phyloP scores from a whole-genome alignment of 2,888 invertebrate species.

The Meteorus cinctellus region DNA sequence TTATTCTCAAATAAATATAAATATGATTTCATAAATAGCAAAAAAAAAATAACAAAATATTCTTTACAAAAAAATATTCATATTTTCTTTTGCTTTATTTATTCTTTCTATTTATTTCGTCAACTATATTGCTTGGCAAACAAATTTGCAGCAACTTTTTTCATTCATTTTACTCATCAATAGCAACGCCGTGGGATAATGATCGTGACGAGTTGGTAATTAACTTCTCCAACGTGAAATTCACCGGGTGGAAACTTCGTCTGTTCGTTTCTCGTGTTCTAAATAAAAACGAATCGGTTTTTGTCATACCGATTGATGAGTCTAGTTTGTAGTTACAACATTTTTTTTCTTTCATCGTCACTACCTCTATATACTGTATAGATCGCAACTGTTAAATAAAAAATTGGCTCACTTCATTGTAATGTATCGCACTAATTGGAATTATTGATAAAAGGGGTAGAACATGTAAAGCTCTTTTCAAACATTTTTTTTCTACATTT shows the following conservation, averaged over 20 bases:
- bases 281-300: conserved; percentile 7
- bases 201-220: conserved; percentile 12
- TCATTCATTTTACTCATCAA: conserved; percentile 6
- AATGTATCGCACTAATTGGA: not conserved
- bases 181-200: not conserved
- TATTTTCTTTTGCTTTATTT: not conserved
- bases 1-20: not conserved
- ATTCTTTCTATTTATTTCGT: not conserved
- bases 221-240: conserved; percentile 21
- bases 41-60: too few species aligned
- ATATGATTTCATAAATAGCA: too few species aligned
- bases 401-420: not conserved
- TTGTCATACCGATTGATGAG: conserved; percentile 17
- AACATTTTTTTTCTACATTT: not conserved
- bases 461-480: not conserved
- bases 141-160: not conserved
- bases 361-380: not conserved
- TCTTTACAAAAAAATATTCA: too few species aligned
- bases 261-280: not conserved
- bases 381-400: not conserved
- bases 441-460: not conserved
- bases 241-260: conserved; percentile 4
- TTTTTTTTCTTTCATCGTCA: not conserved
- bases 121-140: not conserved
- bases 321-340: not conserved